These are phyloP conservation scores for Takifugu rubripes DNA, from an alignment of 2,797 vertebrate genomes.

Conservation along the genomic window DNA sequence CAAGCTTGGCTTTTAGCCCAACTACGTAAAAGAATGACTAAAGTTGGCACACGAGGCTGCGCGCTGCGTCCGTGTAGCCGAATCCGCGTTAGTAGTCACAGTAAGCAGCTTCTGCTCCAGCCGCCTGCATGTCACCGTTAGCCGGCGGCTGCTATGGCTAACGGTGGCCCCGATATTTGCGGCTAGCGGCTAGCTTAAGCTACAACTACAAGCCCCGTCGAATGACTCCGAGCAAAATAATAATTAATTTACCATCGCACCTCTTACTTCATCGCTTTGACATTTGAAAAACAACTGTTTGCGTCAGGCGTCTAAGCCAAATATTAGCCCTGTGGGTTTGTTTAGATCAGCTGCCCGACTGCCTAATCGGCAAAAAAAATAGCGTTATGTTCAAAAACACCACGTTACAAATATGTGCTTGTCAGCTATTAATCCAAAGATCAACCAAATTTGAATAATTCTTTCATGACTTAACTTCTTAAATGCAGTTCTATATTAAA, in stretches of 20 bases:
- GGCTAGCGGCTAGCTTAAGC: slow-evolving; percentile 16
- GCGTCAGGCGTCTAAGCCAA: neutral
- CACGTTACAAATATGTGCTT: neutral
- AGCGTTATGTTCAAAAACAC: slow-evolving; percentile 30
- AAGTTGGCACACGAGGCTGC: neutral
- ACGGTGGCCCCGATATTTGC: slow-evolving; percentile 24
- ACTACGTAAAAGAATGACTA: slow-evolving; percentile 1
- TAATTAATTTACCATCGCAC: slow-evolving; percentile 25
- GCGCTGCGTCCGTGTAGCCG: too few species aligned
- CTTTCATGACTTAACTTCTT: too few species aligned
- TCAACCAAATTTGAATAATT: too few species aligned
- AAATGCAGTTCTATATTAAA: too few species aligned
- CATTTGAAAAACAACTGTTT: slow-evolving; percentile 37
- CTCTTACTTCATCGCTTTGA: slow-evolving; percentile 49
- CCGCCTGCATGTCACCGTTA: slow-evolving; percentile 33
- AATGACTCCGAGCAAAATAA: slow-evolving; percentile 2
- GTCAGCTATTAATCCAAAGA: neutral
- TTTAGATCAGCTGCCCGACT: slow-evolving; percentile 28
- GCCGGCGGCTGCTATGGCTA: slow-evolving; percentile 30
- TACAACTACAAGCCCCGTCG: slow-evolving; percentile 10
- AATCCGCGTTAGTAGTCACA: slow-evolving; percentile 8
- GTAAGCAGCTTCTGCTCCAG: slow-evolving; percentile 33
- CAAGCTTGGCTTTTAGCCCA: neutral
- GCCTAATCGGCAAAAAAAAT: neutral
- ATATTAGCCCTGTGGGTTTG: slow-evolving; percentile 16